phyloP scores from a whole-genome alignment of 1,140 invertebrate genomes.

The Aphis craccivora region DNA sequence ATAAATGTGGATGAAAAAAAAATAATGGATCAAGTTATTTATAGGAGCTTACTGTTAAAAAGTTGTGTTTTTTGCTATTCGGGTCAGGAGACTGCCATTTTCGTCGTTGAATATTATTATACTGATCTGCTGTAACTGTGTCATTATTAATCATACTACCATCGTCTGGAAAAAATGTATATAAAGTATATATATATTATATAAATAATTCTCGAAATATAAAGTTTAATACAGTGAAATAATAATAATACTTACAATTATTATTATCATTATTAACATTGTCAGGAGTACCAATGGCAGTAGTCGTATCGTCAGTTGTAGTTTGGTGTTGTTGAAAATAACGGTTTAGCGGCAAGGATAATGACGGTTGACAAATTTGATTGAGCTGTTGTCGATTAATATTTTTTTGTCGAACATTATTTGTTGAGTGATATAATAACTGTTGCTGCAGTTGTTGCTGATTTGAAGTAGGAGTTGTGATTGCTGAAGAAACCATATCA shows the following conservation, averaged over 20 bases:
- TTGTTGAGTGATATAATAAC: constrained; percentile 5
- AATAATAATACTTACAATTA: constrained; percentile 13
- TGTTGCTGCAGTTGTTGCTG: constrained; percentile 10
- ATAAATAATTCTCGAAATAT: background rate
- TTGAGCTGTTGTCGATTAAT: constrained; percentile 36
- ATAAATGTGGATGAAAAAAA: background rate
- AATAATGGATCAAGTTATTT: background rate
- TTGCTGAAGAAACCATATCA: background rate
- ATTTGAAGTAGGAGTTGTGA: background rate
- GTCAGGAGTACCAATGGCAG: background rate
- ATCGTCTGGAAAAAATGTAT: background rate
- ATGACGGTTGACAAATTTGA: background rate
- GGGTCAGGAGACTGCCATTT: background rate
- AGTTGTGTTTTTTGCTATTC: background rate
- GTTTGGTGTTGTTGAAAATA: constrained; percentile 19
- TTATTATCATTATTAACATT: background rate
- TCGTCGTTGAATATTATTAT: constrained; percentile 32
- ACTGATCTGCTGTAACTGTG: background rate
- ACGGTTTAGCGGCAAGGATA: constrained; percentile 7
- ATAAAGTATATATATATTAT: background rate
- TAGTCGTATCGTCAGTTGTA: background rate
- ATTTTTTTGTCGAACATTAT: constrained; percentile 8
- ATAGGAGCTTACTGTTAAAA: background rate
- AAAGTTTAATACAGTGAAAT: background rate
- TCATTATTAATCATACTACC: background rate